Evolutionary conservation across 2,113 vertebrate species (phyloP).

Genomic region (Leiothrix lutea): DNA sequence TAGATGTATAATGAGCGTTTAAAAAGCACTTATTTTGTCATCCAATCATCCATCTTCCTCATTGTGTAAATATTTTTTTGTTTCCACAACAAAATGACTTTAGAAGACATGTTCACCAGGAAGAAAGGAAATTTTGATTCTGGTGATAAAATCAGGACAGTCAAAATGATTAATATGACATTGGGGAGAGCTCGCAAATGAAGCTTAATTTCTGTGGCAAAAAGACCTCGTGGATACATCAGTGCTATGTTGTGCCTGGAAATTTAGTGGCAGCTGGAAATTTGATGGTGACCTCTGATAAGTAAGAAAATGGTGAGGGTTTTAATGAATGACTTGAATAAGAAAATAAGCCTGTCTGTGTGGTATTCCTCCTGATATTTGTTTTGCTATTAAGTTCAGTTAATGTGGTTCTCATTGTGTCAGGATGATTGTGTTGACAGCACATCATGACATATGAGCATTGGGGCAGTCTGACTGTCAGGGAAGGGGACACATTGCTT

Average conservation of each 20-base stretch:
- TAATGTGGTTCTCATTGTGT: slow-evolving; percentile 6
- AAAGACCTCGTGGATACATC: slow-evolving; percentile 29
- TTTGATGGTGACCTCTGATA: slow-evolving; percentile 59
- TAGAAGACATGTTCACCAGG: slow-evolving; percentile 25
- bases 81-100: slow-evolving; percentile 26
- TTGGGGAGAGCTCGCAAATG: not conserved
- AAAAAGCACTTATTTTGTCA: slow-evolving; percentile 34
- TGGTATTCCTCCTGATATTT: slow-evolving; percentile 15
- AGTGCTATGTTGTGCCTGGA: slow-evolving; percentile 8
- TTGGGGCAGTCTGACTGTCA: not conserved
- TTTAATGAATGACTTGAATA: slow-evolving; percentile 46
- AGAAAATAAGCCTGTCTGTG: slow-evolving; percentile 22
- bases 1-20: not conserved
- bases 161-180: slow-evolving; percentile 48
- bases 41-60: not conserved
- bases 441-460: not conserved
- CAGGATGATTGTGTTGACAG: not conserved
- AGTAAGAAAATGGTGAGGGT: not conserved
- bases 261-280: slow-evolving; percentile 47
- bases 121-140: slow-evolving; percentile 8
- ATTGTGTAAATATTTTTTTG: slow-evolving; percentile 40
- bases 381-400: slow-evolving; percentile 34
- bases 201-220: slow-evolving; percentile 33
- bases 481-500: not conserved
- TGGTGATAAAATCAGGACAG: slow-evolving; percentile 52